phyloP scores from a whole-genome alignment of 2,888 invertebrate genomes.

The Ochropleura plecta region DNA sequence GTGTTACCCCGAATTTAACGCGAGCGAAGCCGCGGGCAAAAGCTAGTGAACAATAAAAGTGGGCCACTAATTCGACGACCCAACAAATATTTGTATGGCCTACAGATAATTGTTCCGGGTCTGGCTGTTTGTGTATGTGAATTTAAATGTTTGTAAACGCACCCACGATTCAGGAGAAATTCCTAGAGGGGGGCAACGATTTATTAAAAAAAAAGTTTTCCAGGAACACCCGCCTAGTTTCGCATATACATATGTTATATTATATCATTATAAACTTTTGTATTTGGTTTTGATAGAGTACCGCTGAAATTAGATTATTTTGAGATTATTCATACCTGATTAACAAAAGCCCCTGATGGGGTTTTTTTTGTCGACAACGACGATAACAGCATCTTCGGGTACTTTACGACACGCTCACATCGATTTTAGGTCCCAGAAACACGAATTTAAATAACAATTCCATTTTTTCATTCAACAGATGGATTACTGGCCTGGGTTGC shows the following conservation, averaged over 20 bases:
- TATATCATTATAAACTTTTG: background rate
- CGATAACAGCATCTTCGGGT: too few relatives aligned
- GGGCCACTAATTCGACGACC: too few relatives aligned
- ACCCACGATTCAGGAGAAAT: too few relatives aligned
- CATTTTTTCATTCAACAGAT: conserved; percentile 67
- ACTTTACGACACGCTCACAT: background rate
- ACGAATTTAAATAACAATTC: background rate
- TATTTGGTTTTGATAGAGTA: background rate
- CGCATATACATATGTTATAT: too few relatives aligned
- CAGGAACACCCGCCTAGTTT: background rate
- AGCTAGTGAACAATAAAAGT: background rate
- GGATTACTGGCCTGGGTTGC: conserved; percentile 82
- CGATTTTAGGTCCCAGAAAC: background rate
- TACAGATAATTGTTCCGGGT: too few relatives aligned
- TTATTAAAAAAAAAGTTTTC: too few relatives aligned
- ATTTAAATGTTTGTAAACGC: too few relatives aligned
- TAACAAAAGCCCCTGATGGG: background rate
- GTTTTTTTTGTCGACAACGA: background rate
- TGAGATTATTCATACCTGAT: background rate
- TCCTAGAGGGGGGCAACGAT: too few relatives aligned
- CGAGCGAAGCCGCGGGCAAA: too few relatives aligned
- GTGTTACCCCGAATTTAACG: too few relatives aligned
- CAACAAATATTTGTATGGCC: too few relatives aligned
- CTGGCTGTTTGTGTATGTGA: too few relatives aligned
- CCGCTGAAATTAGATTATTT: background rate